phyloP scores from a whole-genome alignment of 2,888 invertebrate genomes.

The Polydrusus cervinus region DNA sequence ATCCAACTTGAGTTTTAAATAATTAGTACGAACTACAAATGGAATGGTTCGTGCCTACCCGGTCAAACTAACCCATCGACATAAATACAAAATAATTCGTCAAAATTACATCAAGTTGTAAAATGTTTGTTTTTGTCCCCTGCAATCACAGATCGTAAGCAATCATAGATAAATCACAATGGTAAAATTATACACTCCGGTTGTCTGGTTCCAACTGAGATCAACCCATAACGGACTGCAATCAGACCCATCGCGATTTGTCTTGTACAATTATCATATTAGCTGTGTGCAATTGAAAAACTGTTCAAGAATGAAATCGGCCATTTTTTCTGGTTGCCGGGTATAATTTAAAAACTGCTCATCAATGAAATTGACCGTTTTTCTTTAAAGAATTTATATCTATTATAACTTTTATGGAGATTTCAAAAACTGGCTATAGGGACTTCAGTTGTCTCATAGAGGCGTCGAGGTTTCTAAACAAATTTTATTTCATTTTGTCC shows the following conservation, averaged over 20 bases:
- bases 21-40: neutral
- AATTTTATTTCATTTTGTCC: too few species aligned
- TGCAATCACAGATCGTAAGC: constrained; percentile 16
- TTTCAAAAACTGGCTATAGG: too few species aligned
- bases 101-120: constrained; percentile 14
- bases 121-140: constrained; percentile 35
- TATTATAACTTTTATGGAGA: too few species aligned
- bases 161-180: constrained; percentile 21
- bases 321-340: neutral
- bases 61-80: neutral
- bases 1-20: neutral
- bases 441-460: too few species aligned
- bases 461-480: too few species aligned
- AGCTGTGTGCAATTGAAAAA: constrained; percentile 27
- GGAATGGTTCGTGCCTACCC: neutral
- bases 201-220: neutral
- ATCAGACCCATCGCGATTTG: neutral
- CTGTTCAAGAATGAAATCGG: constrained; percentile 34
- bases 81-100: neutral
- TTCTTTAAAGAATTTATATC: too few species aligned
- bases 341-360: too few species aligned
- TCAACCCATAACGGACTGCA: constrained; percentile 17
- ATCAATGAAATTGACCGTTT: too few species aligned
- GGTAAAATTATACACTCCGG: constrained; percentile 24
- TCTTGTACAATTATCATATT: constrained; percentile 32